phyloP scores from a whole-genome alignment of 1,140 invertebrate genomes.

The Bombus polaris region DNA sequence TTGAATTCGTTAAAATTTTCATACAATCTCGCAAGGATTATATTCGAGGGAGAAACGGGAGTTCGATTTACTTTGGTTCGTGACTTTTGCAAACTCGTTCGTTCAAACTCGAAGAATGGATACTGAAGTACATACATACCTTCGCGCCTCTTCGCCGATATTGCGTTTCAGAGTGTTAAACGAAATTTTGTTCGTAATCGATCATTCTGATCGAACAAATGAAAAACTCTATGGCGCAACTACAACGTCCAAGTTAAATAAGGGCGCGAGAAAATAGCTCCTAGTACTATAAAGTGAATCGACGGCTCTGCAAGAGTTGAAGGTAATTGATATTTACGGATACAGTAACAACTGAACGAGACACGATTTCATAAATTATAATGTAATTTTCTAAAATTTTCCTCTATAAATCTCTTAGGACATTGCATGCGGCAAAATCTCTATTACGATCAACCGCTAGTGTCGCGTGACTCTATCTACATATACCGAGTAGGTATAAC shows the following conservation, averaged over 20 bases:
- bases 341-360: no score
- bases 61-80: not conserved
- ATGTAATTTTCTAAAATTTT: not conserved
- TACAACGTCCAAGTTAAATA: no score
- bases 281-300: not conserved
- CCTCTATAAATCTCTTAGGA: not conserved
- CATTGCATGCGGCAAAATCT: no score
- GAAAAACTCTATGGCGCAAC: not conserved
- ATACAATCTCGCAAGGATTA: not conserved
- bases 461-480: no score
- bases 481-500: not conserved
- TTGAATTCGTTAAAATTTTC: not conserved
- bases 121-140: not conserved
- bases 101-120: not conserved
- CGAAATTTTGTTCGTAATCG: conserved; percentile 5
- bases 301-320: no score
- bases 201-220: not conserved
- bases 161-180: not conserved
- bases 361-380: not conserved
- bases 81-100: not conserved
- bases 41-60: not conserved
- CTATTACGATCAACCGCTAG: not conserved
- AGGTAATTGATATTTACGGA: not conserved
- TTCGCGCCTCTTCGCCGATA: not conserved
- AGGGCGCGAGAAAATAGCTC: not conserved